These are phyloP conservation scores for Setipinna tenuifilis DNA, from an alignment of 2,797 vertebrate genomes.

Conservation along the genomic window DNA sequence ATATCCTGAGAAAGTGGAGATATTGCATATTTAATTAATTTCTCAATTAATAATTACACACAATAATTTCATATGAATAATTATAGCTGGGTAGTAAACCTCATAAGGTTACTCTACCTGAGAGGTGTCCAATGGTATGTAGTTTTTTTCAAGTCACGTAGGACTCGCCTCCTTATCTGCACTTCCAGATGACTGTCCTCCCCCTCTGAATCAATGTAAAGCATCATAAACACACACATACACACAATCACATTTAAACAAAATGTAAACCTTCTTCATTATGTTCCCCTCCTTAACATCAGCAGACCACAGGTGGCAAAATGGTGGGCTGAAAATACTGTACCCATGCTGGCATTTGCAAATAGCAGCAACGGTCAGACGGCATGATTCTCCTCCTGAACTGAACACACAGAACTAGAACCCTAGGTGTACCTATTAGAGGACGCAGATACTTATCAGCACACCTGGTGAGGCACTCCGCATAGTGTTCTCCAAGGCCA, in stretches of 20 bases:
- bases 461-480: constrained; percentile 47
- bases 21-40: not conserved
- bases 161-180: constrained; percentile 71
- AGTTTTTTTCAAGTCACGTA: constrained; percentile 76
- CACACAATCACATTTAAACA: not conserved
- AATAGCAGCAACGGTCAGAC: no score
- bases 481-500: constrained; percentile 69
- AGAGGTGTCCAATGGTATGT: constrained; percentile 83
- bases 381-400: no score
- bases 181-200: constrained; percentile 64
- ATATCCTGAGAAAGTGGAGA: not conserved
- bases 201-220: constrained; percentile 56
- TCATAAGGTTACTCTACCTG: constrained; percentile 67
- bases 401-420: no score
- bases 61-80: not conserved
- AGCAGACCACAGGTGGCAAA: not conserved
- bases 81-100: not conserved
- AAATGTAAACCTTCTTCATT: not conserved
- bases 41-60: no score
- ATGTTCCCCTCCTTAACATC: not conserved
- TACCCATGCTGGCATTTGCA: not conserved
- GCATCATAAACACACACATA: not conserved
- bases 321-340: not conserved
- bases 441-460: not conserved
- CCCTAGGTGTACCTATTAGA: no score